These are phyloP conservation scores for Megathymus violae DNA, from an alignment of 1,140 invertebrate species.

Conservation along the genomic window DNA sequence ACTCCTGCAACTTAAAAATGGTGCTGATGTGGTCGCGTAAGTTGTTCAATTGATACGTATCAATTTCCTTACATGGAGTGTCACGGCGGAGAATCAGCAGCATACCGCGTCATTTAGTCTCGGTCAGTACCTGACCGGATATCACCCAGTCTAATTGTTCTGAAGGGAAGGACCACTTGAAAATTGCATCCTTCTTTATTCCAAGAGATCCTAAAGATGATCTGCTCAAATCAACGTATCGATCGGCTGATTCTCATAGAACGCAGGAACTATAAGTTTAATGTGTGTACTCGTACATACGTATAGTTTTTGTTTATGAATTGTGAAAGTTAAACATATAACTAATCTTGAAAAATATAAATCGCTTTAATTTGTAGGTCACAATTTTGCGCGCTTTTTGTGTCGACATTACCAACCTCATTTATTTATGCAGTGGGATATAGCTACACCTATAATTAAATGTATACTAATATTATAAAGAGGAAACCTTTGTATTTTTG, in stretches of 20 bases:
- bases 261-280: slow-evolving; percentile 1
- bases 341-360: slow-evolving; percentile 14
- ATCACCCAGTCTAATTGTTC: slow-evolving; percentile 11
- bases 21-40: slow-evolving; percentile 32
- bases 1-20: slow-evolving; percentile 37
- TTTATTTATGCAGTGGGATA: slow-evolving; percentile 5
- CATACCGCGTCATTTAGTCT: slow-evolving; percentile 13
- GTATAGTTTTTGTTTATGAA: slow-evolving; percentile 10
- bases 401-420: slow-evolving; percentile 14
- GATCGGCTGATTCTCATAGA: slow-evolving; percentile 6
- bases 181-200: background rate
- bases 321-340: background rate
- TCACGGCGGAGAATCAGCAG: slow-evolving; percentile 33
- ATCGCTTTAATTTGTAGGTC: slow-evolving; percentile 2
- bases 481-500: no score
- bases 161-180: slow-evolving; percentile 7
- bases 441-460: no score
- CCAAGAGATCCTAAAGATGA: slow-evolving; percentile 5
- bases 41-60: slow-evolving; percentile 28
- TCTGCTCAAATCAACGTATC: slow-evolving; percentile 19
- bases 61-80: slow-evolving; percentile 21
- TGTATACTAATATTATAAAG: no score
- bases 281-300: slow-evolving; percentile 1
- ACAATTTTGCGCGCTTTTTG: slow-evolving; percentile 12
- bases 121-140: slow-evolving; percentile 3